phyloP scores from a whole-genome alignment of 2,888 invertebrate genomes.

The Cryptocephalus primarius region DNA sequence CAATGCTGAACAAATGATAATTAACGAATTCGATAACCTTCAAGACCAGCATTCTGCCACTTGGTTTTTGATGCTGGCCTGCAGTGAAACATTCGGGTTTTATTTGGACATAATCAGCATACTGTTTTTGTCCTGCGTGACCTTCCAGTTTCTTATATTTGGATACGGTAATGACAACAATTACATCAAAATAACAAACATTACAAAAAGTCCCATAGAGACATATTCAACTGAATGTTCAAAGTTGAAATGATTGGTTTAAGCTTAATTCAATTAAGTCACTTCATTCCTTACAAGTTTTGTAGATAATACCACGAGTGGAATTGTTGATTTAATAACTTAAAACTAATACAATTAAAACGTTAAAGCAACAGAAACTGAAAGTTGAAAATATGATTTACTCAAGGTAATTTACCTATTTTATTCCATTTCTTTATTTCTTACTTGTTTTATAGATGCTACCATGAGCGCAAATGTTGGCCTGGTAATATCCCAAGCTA shows the following conservation, averaged over 20 bases:
- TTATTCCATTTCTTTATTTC: not conserved
- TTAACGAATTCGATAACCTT: slow-evolving; percentile 61
- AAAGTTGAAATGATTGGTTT: too few species aligned
- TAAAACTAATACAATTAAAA: not conserved
- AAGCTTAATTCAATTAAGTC: too few species aligned
- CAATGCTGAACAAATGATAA: slow-evolving; percentile 58
- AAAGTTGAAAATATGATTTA: not conserved
- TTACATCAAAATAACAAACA: not conserved
- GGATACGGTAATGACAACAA: slow-evolving; percentile 33
- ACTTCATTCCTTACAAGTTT: too few species aligned
- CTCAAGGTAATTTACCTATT: not conserved
- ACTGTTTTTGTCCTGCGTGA: slow-evolving; percentile 47
- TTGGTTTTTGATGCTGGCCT: slow-evolving; percentile 48
- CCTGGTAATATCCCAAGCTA: slow-evolving; percentile 58
- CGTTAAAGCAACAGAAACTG: too few species aligned
- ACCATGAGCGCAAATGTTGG: slow-evolving; percentile 59
- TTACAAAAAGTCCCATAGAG: too few species aligned
- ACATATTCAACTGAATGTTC: too few species aligned
- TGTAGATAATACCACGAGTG: too few species aligned
- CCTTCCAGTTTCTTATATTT: slow-evolving; percentile 53
- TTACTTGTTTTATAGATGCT: slow-evolving; percentile 31
- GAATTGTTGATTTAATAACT: not conserved
- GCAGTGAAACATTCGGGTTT: slow-evolving; percentile 53
- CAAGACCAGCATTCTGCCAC: slow-evolving; percentile 59
- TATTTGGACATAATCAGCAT: slow-evolving; percentile 55